Conservation (phyloP, 2,888 invertebrate species). For the Pelosia muscerda region DNA sequence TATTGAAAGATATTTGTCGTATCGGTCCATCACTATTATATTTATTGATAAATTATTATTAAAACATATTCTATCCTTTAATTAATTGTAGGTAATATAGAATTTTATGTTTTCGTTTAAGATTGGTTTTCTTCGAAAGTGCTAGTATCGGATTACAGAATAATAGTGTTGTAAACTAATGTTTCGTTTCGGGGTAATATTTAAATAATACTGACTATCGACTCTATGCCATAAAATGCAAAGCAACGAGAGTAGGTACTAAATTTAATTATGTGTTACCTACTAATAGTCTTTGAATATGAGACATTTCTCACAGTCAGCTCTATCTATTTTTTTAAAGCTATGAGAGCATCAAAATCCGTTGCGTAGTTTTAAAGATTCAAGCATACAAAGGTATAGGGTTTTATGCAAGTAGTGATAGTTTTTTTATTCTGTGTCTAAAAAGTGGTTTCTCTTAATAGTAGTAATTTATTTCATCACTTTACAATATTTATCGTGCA, state of each 20-base stretch:
- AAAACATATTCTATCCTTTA: neutral
- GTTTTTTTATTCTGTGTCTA: too few species aligned
- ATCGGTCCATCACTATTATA: neutral
- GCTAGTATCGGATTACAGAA: neutral
- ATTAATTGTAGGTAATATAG: neutral
- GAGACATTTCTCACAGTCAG: too few species aligned
- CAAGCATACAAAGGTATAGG: too few species aligned
- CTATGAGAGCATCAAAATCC: too few species aligned
- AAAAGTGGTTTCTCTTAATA: neutral
- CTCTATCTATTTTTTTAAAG: too few species aligned
- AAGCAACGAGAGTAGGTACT: neutral
- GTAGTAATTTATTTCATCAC: neutral
- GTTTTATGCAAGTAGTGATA: too few species aligned
- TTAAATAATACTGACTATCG: neutral
- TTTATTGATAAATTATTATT: slow-evolving; percentile 13
- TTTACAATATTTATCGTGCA: too few species aligned
- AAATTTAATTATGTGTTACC: too few species aligned
- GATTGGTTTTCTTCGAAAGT: slow-evolving; percentile 1
- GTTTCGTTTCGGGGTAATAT: neutral
- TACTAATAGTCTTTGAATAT: too few species aligned
- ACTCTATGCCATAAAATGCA: neutral
- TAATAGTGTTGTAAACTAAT: neutral
- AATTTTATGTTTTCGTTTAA: neutral
- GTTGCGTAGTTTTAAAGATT: too few species aligned
- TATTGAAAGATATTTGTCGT: slow-evolving; percentile 20